Percentiles rank a stretch among this genome's conserved stretches.
Conservation (phyloP, 2,113 vertebrate genomes). For the Puffinus mauretanicus region DNA sequence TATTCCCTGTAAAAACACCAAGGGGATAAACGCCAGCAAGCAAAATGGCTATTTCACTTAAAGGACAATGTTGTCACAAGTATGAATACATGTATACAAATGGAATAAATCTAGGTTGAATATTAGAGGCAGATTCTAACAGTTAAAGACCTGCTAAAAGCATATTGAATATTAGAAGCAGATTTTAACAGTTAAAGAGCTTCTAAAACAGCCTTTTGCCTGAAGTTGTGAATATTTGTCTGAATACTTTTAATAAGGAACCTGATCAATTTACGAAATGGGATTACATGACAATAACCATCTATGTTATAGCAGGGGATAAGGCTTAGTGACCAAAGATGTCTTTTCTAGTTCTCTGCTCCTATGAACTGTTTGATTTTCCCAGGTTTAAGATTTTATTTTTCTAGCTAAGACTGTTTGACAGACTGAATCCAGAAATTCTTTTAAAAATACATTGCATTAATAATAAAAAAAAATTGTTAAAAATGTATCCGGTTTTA, state of each 20-base stretch:
- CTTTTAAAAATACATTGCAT: neutral
- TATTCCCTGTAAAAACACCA: neutral
- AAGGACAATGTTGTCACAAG: neutral
- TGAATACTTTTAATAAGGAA: neutral
- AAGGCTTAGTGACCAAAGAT: neutral
- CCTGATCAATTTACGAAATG: neutral
- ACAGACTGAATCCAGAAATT: neutral
- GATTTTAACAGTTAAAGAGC: neutral
- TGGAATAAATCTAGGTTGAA: neutral
- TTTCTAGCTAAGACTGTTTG: neutral
- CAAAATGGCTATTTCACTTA: neutral
- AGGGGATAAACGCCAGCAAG: neutral
- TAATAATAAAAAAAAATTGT: neutral
- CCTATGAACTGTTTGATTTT: neutral
- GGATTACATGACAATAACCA: neutral
- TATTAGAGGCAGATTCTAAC: neutral
- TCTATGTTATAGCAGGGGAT: neutral
- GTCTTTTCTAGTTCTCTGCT: neutral
- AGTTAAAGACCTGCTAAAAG: neutral
- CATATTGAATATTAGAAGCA: neutral
- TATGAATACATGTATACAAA: neutral
- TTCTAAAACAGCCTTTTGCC: neutral
- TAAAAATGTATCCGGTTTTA: neutral
- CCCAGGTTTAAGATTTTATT: neutral
- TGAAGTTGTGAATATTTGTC: neutral